Evolutionary conservation across 1,140 invertebrate species (phyloP).

Genomic region (Episyrphus balteatus): DNA sequence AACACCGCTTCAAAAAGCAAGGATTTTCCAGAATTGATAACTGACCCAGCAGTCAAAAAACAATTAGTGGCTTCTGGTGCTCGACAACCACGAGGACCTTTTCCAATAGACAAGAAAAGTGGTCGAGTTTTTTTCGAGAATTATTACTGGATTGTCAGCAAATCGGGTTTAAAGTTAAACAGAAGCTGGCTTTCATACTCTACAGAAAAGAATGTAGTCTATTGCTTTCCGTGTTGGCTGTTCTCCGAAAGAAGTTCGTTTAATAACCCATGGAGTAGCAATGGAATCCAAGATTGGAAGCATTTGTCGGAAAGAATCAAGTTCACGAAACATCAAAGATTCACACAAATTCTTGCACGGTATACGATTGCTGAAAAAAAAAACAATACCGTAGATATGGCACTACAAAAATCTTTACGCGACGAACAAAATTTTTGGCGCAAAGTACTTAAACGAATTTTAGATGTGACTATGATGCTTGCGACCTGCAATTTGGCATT

Average conservation of each 20-base stretch:
- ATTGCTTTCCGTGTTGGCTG: background rate
- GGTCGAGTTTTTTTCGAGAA: background rate
- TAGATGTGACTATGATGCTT: background rate
- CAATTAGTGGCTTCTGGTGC: background rate
- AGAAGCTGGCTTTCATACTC: background rate
- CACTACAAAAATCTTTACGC: background rate
- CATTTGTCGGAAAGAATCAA: background rate
- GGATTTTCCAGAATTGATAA: background rate
- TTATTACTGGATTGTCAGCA: background rate
- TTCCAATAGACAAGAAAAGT: background rate
- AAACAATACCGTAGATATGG: background rate
- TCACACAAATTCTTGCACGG: background rate
- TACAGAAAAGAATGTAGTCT: background rate
- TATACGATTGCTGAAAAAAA: background rate
- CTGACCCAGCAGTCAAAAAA: background rate
- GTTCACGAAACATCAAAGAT: background rate
- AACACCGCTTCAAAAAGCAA: background rate
- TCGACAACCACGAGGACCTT: background rate
- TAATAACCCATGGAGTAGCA: background rate
- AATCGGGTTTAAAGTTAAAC: background rate
- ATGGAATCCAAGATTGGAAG: background rate
- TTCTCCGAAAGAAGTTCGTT: background rate
- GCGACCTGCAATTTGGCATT: slow-evolving; percentile 5
- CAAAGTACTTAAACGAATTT: background rate
- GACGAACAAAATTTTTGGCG: background rate